Conservation (phyloP, 2,888 invertebrate genomes). For the Cetonia aurata region DNA sequence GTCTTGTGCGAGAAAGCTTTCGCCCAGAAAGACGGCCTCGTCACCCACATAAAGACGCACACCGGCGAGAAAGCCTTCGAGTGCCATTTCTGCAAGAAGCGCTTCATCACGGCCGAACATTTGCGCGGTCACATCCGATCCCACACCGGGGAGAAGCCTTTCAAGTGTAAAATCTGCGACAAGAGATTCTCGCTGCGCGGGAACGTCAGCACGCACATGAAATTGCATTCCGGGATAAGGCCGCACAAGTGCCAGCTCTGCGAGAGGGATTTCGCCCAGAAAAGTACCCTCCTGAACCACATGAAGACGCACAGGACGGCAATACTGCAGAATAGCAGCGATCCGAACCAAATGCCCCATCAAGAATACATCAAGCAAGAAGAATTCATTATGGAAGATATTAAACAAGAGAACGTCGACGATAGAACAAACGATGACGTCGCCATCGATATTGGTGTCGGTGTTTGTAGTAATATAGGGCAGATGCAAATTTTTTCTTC, state of each 20-base stretch:
- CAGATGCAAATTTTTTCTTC: no score
- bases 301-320: slow-evolving; percentile 44
- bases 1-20: slow-evolving; percentile 56
- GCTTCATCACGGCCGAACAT: slow-evolving; percentile 51
- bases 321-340: no score
- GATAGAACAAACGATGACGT: not conserved
- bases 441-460: not conserved
- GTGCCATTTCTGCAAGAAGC: slow-evolving; percentile 55
- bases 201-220: slow-evolving; percentile 42
- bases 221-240: slow-evolving; percentile 39
- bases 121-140: slow-evolving; percentile 38
- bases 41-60: slow-evolving; percentile 56
- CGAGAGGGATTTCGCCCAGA: slow-evolving; percentile 40
- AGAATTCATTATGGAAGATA: slow-evolving; percentile 28
- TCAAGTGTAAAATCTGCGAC: slow-evolving; percentile 43
- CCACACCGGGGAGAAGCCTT: slow-evolving; percentile 43
- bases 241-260: slow-evolving; percentile 43
- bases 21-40: slow-evolving; percentile 55
- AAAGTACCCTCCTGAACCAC: slow-evolving; percentile 40
- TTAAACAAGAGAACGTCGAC: slow-evolving; percentile 24
- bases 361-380: slow-evolving; percentile 41
- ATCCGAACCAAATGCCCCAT: slow-evolving; percentile 3
- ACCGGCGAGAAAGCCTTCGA: slow-evolving; percentile 56
- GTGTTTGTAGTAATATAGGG: no score
- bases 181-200: slow-evolving; percentile 41